Conservation (phyloP, 2,888 invertebrate species). For the Drosophila prolongata region DNA sequence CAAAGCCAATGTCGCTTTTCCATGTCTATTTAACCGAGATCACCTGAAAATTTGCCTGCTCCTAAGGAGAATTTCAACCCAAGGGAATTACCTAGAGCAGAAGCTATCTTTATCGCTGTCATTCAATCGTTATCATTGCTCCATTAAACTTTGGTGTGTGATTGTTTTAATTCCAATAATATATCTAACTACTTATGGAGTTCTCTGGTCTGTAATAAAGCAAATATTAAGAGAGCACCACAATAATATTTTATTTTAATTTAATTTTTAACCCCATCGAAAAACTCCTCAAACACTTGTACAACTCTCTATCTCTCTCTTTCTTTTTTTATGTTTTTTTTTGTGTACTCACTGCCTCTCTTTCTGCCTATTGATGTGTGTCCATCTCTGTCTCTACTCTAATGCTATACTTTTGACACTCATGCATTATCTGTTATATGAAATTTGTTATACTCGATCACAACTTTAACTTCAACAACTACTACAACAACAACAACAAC, state of each 20-base stretch:
- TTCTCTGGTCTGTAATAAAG: constrained; percentile 6
- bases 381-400: constrained; percentile 29
- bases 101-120: constrained; percentile 19
- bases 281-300: constrained; percentile 32
- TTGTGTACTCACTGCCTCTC: constrained; percentile 13
- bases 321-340: constrained; percentile 20
- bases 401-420: constrained; percentile 36
- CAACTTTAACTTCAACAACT: constrained; percentile 55
- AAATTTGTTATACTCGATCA: constrained; percentile 68
- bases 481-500: constrained; percentile 51
- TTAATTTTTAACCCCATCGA: constrained; percentile 3
- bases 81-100: not conserved
- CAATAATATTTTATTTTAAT: constrained; percentile 8
- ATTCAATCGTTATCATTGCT: constrained; percentile 32
- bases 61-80: not conserved
- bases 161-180: constrained; percentile 26
- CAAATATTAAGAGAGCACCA: constrained; percentile 13
- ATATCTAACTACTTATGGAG: constrained; percentile 21
- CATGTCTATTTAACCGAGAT: constrained; percentile 10
- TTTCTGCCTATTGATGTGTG: constrained; percentile 33
- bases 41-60: constrained; percentile 9
- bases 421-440: constrained; percentile 73
- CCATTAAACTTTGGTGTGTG: constrained; percentile 28
- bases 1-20: not conserved
- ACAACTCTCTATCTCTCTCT: constrained; percentile 28